Evolutionary conservation across 2,113 vertebrate genomes (phyloP).

Genomic region (Craseonycteris thonglongyai): DNA sequence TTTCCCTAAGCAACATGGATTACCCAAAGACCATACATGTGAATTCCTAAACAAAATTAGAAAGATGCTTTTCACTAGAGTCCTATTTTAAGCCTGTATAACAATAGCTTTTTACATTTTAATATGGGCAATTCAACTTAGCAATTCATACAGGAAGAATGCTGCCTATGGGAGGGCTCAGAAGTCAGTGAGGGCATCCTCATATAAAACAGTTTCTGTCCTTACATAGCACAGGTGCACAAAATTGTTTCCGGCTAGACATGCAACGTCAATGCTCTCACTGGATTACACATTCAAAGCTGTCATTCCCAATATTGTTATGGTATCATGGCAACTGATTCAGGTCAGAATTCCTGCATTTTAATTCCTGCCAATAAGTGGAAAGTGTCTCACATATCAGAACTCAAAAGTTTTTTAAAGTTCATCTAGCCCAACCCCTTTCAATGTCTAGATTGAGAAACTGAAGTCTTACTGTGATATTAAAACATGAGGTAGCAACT

Average conservation of each 20-base stretch:
- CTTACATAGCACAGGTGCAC: constrained; percentile 21
- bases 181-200: constrained; percentile 29
- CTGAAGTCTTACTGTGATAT: background rate
- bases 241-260: constrained; percentile 34
- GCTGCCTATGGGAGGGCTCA: background rate
- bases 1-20: background rate
- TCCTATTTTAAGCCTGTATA: background rate
- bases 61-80: background rate
- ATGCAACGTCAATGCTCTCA: background rate
- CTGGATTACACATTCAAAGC: constrained; percentile 8
- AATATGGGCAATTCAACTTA: background rate
- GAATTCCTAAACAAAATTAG: background rate
- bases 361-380: constrained; percentile 38
- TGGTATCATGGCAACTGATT: constrained; percentile 30
- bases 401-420: background rate
- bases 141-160: constrained; percentile 30
- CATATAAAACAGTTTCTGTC: background rate
- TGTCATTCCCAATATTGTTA: constrained; percentile 44
- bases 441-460: background rate
- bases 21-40: background rate
- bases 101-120: background rate
- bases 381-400: background rate
- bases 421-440: background rate
- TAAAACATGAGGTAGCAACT: background rate
- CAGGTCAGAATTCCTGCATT: constrained; percentile 53